These are phyloP conservation scores for Tinea trinotella DNA, from an alignment of 2,888 invertebrate genomes.

Conservation along the genomic window DNA sequence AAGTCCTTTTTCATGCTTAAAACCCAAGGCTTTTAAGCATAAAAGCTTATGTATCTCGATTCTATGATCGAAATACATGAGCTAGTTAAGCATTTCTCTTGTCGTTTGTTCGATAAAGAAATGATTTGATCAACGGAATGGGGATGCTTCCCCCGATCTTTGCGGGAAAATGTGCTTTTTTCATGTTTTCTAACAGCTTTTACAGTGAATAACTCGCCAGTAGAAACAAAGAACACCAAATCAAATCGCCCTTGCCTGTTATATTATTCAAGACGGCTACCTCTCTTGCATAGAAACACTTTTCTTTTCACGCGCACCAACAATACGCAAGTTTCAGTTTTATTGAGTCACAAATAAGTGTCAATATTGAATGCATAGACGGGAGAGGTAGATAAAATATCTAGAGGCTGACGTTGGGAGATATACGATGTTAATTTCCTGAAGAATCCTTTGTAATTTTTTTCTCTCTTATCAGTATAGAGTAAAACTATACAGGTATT, in stretches of 20 bases:
- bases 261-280: slow-evolving; percentile 37
- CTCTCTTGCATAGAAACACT: neutral
- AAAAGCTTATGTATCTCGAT: no score
- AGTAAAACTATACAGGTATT: no score
- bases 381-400: neutral
- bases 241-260: slow-evolving; percentile 39
- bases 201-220: neutral
- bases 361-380: neutral
- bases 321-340: neutral
- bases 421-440: neutral
- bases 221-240: slow-evolving; percentile 37
- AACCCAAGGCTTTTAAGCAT: no score
- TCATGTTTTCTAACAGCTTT: neutral
- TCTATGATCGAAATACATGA: no score
- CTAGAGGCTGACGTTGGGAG: neutral
- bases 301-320: neutral
- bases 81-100: no score
- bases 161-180: no score
- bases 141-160: no score
- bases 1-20: no score
- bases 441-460: neutral
- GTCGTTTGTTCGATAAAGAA: no score
- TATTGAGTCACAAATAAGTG: neutral
- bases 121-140: no score
- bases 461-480: neutral